These are phyloP conservation scores for Elephantulus edwardii DNA, from an alignment of 2,113 vertebrate species.

Conservation along the genomic window DNA sequence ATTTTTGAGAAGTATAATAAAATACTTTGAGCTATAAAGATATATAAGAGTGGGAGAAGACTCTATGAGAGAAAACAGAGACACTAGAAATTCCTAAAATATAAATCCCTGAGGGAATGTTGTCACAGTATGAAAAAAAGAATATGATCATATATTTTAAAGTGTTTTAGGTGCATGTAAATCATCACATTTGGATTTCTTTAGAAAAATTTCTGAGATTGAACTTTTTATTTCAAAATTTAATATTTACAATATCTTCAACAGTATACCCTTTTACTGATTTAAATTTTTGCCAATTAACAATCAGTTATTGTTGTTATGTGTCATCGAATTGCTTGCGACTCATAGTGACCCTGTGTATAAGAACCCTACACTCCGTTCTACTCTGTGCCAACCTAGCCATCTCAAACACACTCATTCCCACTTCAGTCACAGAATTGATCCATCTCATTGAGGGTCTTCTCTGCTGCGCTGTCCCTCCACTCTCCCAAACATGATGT, in stretches of 20 bases:
- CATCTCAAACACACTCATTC: no score
- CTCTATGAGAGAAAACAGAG: background rate
- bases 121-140: slow-evolving; percentile 27
- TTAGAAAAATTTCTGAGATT: background rate
- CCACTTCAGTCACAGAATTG: no score
- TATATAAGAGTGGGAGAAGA: slow-evolving; percentile 21
- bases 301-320: no score
- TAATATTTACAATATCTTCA: background rate
- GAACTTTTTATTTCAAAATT: background rate
- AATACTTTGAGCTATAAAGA: slow-evolving; percentile 13
- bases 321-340: no score
- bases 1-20: slow-evolving; percentile 22
- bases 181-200: background rate
- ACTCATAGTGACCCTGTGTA: no score
- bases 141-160: background rate
- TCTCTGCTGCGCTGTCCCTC: no score
- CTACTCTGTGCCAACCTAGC: no score
- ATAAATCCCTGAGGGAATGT: slow-evolving; percentile 8
- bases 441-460: no score
- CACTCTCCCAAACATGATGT: no score
- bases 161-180: background rate
- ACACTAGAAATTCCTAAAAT: background rate
- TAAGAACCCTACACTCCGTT: no score
- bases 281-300: background rate
- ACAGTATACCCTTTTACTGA: background rate